These are phyloP conservation scores for Leptogaster cylindrica DNA, from an alignment of 2,888 invertebrate species.

Conservation along the genomic window DNA sequence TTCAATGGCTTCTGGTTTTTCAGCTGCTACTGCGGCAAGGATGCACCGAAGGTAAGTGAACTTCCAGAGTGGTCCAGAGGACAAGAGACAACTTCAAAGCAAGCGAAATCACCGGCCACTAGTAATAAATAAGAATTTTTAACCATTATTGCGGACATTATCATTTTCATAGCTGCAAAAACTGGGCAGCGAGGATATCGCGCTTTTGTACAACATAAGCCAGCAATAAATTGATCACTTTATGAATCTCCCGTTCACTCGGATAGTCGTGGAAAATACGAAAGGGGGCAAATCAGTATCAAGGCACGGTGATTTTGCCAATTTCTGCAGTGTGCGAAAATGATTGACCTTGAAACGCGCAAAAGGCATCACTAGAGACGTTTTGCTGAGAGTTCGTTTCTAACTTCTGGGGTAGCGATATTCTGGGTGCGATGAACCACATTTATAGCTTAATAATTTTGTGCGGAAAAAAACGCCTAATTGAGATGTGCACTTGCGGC, in stretches of 20 bases:
- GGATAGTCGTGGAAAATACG: background rate
- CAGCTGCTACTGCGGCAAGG: too few relatives aligned
- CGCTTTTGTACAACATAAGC: constrained; percentile 5
- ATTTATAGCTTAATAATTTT: constrained; percentile 28
- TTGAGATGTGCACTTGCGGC: constrained; percentile 24
- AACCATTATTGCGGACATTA: constrained; percentile 8
- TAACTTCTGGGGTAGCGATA: too few relatives aligned
- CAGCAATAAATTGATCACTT: constrained; percentile 34
- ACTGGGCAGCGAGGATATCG: background rate
- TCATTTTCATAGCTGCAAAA: constrained; percentile 1
- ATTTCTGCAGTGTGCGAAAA: background rate
- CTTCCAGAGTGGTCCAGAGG: too few relatives aligned
- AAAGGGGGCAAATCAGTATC: background rate
- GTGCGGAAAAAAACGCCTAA: constrained; percentile 13
- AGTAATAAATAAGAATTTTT: constrained; percentile 20
- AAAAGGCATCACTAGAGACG: background rate
- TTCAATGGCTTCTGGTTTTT: too few relatives aligned
- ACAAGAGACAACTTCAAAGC: constrained; percentile 19
- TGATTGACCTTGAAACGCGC: constrained; percentile 16
- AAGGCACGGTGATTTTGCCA: constrained; percentile 10
- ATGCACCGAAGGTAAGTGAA: too few relatives aligned
- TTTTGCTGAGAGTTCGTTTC: background rate
- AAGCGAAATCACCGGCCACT: constrained; percentile 7
- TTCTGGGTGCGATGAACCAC: background rate
- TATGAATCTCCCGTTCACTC: background rate